Conservation (phyloP, 2,113 vertebrate species). For the Tupaia tana region DNA sequence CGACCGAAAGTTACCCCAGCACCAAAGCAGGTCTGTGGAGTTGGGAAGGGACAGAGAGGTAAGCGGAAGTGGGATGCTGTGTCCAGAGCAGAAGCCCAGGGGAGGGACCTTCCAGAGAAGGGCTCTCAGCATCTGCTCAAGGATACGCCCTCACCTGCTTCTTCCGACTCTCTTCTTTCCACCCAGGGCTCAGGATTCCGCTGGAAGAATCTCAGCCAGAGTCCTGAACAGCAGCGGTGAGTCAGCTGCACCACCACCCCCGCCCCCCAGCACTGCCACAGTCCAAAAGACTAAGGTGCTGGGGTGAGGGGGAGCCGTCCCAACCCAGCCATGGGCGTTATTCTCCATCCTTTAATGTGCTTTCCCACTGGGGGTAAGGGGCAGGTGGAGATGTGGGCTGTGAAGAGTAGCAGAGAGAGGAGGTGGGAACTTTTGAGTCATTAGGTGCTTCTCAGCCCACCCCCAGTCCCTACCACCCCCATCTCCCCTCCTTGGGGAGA, state of each 20-base stretch:
- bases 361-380: conserved; percentile 11
- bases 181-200: conserved; percentile 89
- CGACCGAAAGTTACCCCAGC: neutral
- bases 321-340: neutral
- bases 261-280: neutral
- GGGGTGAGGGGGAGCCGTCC: neutral
- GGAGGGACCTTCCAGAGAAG: neutral
- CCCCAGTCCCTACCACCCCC: conserved; percentile 20
- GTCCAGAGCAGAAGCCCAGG: neutral
- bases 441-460: conserved; percentile 68
- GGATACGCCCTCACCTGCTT: neutral
- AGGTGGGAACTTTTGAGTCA: conserved; percentile 77
- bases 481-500: conserved; percentile 13
- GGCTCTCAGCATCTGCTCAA: neutral
- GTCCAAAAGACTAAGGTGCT: neutral
- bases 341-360: neutral
- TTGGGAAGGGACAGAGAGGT: neutral
- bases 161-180: conserved; percentile 29
- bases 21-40: neutral
- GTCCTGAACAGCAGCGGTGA: conserved; percentile 94
- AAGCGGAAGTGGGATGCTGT: neutral
- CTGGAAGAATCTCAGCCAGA: conserved; percentile 90
- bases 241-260: neutral
- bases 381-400: conserved; percentile 70
- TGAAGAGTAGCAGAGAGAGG: conserved; percentile 56